Base-by-base conservation (phyloP, 2,888 invertebrate genomes). In the Dorcus parallelipipedus region DNA sequence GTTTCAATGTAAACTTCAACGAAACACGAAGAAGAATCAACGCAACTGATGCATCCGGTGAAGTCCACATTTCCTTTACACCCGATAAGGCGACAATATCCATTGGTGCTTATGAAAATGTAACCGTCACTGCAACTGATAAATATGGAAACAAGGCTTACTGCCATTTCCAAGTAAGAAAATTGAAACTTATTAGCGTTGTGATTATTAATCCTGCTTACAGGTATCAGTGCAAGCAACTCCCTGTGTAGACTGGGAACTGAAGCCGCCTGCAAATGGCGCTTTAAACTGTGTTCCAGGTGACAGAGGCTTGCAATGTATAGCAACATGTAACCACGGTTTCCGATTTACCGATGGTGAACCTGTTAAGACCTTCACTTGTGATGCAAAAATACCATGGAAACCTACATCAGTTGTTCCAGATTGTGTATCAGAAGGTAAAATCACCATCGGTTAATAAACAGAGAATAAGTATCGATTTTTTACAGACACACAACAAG, bases 191-290 rank as follows among this genome's bases (percentile, higher is more conserved):
- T 23, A 5, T 45, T 17, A 45, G 9, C 6, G 3, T 9, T 20
- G 9, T 45, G 38, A 23, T 10, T 45, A 40, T 56, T 40, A 14
- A 54, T 51, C 40, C 26, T 33, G 26, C 26, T 49, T 74, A 42
- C 68, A 86, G 84, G 88, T 92, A 3, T 91, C 93, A 0, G 93
- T 95, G 0, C 93, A 94, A 83, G 93, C 95, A 0, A 93, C 94
- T 0, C 92, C 93, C 9, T 97, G 97, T 71, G 95, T 95, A 0
- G 93, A 95, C 70, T 96, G 96, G 94, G 95, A 97, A 73, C 77
- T 97, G 5, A 89, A 90, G 74, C 87, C 93, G 3, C 95, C 97
- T 1, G 89, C 90, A 0, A 90, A 95, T 76, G 96, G 96, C 48
- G 91, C 89, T 49, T 81, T 95, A 33, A 93, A 94, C 72, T 95